Percentiles rank a stretch among this genome's conserved stretches.
Evolutionary conservation across 2,797 vertebrate genomes (phyloP).

Genomic region (Falco novaeseelandiae): DNA sequence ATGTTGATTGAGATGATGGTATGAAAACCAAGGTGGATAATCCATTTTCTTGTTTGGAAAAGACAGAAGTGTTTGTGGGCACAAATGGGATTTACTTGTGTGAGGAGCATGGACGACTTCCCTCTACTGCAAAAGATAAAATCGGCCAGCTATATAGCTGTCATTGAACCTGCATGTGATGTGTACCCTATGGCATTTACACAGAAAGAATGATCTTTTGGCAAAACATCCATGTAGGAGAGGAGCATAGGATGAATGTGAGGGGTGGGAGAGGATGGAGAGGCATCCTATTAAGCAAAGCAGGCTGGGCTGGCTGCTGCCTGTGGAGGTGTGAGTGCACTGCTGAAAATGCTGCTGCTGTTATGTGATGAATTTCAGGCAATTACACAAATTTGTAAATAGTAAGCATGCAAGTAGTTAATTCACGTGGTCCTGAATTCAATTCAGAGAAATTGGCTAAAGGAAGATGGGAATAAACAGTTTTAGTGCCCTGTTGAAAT

Average conservation of each 20-base stretch:
- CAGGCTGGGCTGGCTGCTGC: neutral
- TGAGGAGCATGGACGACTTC: neutral
- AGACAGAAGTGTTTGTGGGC: neutral
- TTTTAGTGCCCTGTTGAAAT: neutral
- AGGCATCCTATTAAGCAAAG: neutral
- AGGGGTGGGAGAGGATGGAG: neutral
- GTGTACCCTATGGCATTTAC: neutral
- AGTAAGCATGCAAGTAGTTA: neutral
- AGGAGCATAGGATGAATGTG: rapidly evolving
- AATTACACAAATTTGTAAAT: neutral
- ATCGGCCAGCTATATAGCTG: neutral
- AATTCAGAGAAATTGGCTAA: neutral
- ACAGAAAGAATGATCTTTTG: neutral
- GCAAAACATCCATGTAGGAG: neutral
- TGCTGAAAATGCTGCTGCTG: neutral
- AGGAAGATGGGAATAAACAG: neutral
- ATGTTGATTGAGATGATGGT: neutral
- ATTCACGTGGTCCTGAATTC: neutral
- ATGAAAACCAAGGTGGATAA: neutral
- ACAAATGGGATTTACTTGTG: neutral
- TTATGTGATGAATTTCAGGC: neutral
- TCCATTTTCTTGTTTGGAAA: neutral
- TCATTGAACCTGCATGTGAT: rapidly evolving
- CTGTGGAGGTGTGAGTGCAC: neutral
- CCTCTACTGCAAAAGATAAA: neutral